A percentile compares a stretch with the other conserved stretches of the same genome.
Evolutionary conservation across 1,140 invertebrate genomes (phyloP).

Genomic region (Penaeus chinensis): DNA sequence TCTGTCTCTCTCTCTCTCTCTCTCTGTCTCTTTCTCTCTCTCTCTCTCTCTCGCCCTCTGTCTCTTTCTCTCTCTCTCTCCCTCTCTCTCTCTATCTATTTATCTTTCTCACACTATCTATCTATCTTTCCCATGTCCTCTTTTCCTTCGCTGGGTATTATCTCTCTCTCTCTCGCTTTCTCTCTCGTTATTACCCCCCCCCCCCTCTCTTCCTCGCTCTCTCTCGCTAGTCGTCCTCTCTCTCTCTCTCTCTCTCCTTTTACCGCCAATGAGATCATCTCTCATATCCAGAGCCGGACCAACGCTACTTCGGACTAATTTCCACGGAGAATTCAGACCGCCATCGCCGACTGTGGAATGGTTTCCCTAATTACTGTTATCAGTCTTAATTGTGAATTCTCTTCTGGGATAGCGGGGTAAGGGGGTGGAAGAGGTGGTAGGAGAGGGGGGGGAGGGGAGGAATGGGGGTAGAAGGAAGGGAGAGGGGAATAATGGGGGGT

Average conservation of each 20-base stretch:
- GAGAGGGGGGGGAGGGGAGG: too few species aligned
- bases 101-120: too few species aligned
- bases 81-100: too few species aligned
- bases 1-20: too few species aligned
- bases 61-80: too few species aligned
- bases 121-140: too few species aligned
- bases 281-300: neutral
- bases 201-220: neutral
- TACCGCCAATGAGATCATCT: neutral
- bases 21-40: too few species aligned
- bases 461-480: too few species aligned
- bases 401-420: neutral
- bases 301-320: conserved; percentile 43
- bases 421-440: too few species aligned
- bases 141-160: too few species aligned
- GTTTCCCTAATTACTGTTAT: conserved; percentile 56
- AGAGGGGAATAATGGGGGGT: too few species aligned
- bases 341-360: neutral
- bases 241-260: neutral
- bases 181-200: neutral
- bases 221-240: neutral
- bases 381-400: conserved; percentile 56
- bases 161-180: neutral
- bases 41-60: too few species aligned
- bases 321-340: conserved; percentile 40